Evolutionary conservation across 2,888 invertebrate species (phyloP), one percentile per base, ranked within the genome.

Genomic region (Tethea ocularis): DNA sequence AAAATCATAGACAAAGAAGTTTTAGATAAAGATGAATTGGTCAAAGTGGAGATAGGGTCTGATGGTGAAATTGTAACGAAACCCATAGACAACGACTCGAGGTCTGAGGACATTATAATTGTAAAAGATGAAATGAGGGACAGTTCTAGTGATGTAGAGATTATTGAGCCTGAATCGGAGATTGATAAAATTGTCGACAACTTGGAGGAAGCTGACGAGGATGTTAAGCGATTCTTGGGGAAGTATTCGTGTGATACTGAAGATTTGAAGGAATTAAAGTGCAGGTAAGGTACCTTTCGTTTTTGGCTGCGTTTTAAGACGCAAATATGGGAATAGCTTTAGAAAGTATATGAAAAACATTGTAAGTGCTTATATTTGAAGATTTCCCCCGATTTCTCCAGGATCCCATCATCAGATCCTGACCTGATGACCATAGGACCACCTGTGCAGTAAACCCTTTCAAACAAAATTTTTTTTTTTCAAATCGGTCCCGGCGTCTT

Each of bases 141-240:
- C 2, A 81, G 79, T 69, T 90, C 88, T 0, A 91, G 91, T 66
- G 92, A 91, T 51, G 83, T 92, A 0, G 91, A 92, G 64, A 85
- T 92, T 13, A 74, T 90, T 46, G 90, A 91, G 58, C 79, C 82
- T 38, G 83, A 82, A 57, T 77, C 81, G 17, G 89, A 88, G 61
- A 82, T 87, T 57, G 88, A 91, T 60, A 84, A 86, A 60, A 78
- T 85, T 38, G 84, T 91, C 62, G 89, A 91, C 51, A 87, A 91
- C 78, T 80, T 93, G 61, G 93, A 92, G 6, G 90, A 91, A 15
- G 88, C 87, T 2, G 91, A 93, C 72, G 93, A 93, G 52, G 84
- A 88, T 0, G 86, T 93, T 0, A 89, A 89, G 60, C 86, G 86
- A 62, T 93, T 91, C 78, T 75, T 93, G 61, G 93, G 91, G 51